These are phyloP conservation scores for Falco novaeseelandiae DNA, from an alignment of 2,797 vertebrate species.

Conservation along the genomic window DNA sequence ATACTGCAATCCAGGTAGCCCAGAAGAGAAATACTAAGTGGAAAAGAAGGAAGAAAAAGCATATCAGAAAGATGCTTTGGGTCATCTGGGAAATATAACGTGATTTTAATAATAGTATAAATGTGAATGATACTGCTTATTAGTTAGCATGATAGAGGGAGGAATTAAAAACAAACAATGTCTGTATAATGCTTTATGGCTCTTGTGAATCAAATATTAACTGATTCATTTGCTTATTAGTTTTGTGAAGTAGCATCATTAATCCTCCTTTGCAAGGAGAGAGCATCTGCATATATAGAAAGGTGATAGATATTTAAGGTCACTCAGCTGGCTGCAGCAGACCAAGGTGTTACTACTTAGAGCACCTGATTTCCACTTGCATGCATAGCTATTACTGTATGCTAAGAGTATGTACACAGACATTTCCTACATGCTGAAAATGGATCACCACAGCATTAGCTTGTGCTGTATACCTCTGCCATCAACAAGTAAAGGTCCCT, in stretches of 20 bases:
- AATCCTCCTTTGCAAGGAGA: slow-evolving; percentile 26
- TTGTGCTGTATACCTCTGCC: background rate
- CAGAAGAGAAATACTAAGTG: background rate
- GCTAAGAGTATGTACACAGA: background rate
- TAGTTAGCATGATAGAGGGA: slow-evolving; percentile 5
- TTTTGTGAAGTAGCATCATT: slow-evolving; percentile 22
- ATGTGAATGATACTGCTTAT: slow-evolving; percentile 14
- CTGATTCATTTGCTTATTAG: slow-evolving; percentile 43
- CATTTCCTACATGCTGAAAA: background rate
- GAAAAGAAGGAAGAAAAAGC: background rate
- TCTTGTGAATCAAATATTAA: slow-evolving; percentile 38
- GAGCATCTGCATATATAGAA: background rate
- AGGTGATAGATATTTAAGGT: slow-evolving; percentile 25
- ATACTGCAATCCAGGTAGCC: background rate
- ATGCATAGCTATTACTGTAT: background rate
- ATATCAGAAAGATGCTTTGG: background rate
- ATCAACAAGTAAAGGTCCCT: background rate
- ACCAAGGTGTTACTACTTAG: background rate
- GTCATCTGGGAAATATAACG: background rate
- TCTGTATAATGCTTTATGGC: background rate
- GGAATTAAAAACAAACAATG: slow-evolving; percentile 37
- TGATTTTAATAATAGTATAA: slow-evolving; percentile 4
- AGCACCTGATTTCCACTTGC: background rate
- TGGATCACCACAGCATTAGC: background rate
- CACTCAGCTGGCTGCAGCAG: background rate